Evolutionary conservation across 2,113 vertebrate species (phyloP), one percentile per base, ranked within the genome.

Genomic region (Pelusios castaneus): DNA sequence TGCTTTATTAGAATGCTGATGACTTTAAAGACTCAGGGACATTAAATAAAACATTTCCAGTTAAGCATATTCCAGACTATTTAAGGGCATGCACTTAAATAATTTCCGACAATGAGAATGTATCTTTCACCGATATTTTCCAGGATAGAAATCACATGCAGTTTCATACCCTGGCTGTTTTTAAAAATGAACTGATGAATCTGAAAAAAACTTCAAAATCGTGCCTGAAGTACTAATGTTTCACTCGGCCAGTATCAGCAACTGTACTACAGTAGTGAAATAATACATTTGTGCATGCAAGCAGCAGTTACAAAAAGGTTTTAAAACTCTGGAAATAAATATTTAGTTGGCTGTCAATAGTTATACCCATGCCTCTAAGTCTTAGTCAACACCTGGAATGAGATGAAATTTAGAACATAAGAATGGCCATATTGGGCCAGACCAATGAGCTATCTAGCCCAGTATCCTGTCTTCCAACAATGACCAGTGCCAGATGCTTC

Each of bases 21-120:
- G 80, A 91, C 5, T 21, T 38, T 85, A 22, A 90, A 87, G 81
- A 87, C 13, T 47, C 79, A 85, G 80, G 87, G 43, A 38, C 2
- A 80, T 41, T 82, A 45, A 86, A 96, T 95, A 81, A 91, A 85
- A 31, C 24, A 82, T 52, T 91, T 70, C 88, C 75, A 91, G 27
- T 56, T 14, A 89, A 93, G 47, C 16, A 14, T 19, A 4, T 84
- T 70, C 67, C 60, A 70, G 34, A 70, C n/a, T 70, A 38, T 11
- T 38, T 38, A 70, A 38, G 9, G 14, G 27, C 16, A 52, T 12
- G 3, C 55, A 51, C 2, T n/a, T 70, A 51, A 70, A 67, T 49
- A 13, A 22, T 47, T 70, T 70, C 47, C 70, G 43, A 75, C 34
- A 43, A 73, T 67, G 31, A n/a, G 8, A 56, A 3, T 67, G 19